phyloP scores from a whole-genome alignment of 2,888 invertebrate species.

The Rhimphoctona megacephalus region DNA sequence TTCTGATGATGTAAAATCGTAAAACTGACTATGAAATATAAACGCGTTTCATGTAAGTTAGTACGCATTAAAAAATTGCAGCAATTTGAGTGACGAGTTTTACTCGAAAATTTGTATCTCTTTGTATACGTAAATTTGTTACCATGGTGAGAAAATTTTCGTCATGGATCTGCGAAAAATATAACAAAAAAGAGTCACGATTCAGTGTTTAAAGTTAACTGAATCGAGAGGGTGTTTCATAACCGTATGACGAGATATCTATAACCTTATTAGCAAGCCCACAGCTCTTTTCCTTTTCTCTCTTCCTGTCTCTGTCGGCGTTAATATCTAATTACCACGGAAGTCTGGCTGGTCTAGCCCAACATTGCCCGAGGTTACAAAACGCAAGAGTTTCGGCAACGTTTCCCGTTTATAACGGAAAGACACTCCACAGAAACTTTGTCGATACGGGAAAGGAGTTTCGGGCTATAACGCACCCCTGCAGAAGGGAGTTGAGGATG shows the following conservation, averaged over 20 bases:
- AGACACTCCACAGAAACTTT: conserved; percentile 78
- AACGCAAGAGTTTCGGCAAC: conserved; percentile 52
- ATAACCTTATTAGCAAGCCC: conserved; percentile 13
- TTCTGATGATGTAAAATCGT: background rate
- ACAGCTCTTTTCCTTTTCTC: background rate
- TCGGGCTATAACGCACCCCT: conserved; percentile 40
- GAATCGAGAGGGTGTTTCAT: conserved; percentile 65
- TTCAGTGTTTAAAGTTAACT: conserved; percentile 71
- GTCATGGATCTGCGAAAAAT: background rate
- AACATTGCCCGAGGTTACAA: conserved; percentile 40
- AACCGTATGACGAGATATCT: conserved; percentile 39
- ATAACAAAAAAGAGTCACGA: background rate
- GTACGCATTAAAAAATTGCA: background rate
- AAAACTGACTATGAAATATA: background rate
- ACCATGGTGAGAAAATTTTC: too few species aligned
- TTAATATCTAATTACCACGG: conserved; percentile 79
- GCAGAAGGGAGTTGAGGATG: conserved; percentile 45
- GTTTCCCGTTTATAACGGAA: conserved; percentile 60
- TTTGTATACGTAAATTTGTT: background rate
- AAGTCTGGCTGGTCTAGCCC: conserved; percentile 65
- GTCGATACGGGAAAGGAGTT: conserved; percentile 73
- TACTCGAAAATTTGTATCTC: background rate
- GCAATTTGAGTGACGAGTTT: background rate
- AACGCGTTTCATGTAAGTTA: background rate
- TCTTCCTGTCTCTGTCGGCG: conserved; percentile 6